Conservation (phyloP, 2,888 invertebrate genomes). For the Drosophila leonis region DNA sequence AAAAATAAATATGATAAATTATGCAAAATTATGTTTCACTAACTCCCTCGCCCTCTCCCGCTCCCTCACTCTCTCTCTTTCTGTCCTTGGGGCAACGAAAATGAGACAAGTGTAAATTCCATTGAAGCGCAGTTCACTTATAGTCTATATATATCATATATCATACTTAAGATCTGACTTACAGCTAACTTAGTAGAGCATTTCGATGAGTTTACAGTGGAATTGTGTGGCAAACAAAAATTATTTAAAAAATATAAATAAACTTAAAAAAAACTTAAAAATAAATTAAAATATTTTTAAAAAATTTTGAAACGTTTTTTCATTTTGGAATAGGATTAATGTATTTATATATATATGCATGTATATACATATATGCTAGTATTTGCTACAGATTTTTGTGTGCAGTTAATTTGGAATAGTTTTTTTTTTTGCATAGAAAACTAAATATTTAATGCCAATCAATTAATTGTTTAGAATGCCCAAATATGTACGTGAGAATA, state of each 20-base stretch:
- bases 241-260: slow-evolving; percentile 13
- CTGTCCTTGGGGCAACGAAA: slow-evolving; percentile 8
- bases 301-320: slow-evolving; percentile 15
- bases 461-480: slow-evolving; percentile 33
- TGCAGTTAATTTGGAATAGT: slow-evolving; percentile 65
- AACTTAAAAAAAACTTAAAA: slow-evolving; percentile 15
- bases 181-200: slow-evolving; percentile 45
- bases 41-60: slow-evolving; percentile 6
- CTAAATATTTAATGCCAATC: slow-evolving; percentile 48
- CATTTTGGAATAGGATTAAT: background rate
- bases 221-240: slow-evolving; percentile 33
- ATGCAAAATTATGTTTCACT: slow-evolving; percentile 43
- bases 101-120: slow-evolving; percentile 31
- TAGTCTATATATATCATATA: slow-evolving; percentile 9
- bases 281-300: background rate
- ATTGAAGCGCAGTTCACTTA: slow-evolving; percentile 35
- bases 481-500: slow-evolving; percentile 43
- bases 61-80: slow-evolving; percentile 3
- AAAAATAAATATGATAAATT: slow-evolving; percentile 76
- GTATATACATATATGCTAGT: slow-evolving; percentile 12
- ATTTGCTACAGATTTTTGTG: slow-evolving; percentile 62
- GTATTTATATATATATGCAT: background rate
- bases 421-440: slow-evolving; percentile 32
- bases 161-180: slow-evolving; percentile 35
- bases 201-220: slow-evolving; percentile 37